These are phyloP conservation scores for Lutjanus campechanus DNA, from an alignment of 2,797 vertebrate species.

Conservation along the genomic window DNA sequence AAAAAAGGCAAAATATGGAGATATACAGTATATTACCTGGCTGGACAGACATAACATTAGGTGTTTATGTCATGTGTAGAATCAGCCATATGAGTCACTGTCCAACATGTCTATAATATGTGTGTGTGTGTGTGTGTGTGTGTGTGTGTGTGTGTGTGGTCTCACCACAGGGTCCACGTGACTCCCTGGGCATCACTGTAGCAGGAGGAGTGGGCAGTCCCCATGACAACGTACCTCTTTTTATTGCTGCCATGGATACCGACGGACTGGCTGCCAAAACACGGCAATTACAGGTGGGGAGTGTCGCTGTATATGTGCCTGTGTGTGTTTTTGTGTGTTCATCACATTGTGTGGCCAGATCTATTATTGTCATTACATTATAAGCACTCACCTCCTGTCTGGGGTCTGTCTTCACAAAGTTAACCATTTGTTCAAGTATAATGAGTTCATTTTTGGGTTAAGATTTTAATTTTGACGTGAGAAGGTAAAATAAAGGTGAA, in stretches of 20 bases:
- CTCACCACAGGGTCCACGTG: conserved; percentile 84
- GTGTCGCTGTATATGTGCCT: background rate
- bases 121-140: background rate
- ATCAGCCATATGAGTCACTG: conserved; percentile 32
- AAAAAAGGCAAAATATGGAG: background rate
- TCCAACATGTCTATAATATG: conserved; percentile 6
- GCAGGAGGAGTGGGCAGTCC: conserved; percentile 92
- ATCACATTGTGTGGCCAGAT: background rate
- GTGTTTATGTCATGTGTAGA: conserved; percentile 5
- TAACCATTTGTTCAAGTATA: background rate
- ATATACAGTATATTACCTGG: background rate
- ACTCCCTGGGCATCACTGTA: conserved; percentile 91
- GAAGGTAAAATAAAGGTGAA: background rate
- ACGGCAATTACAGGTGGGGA: conserved; percentile 90
- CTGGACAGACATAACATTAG: background rate
- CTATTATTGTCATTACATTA: background rate
- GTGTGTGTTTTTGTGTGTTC: background rate
- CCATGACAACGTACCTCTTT: conserved; percentile 91
- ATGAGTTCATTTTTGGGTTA: background rate
- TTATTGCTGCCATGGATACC: conserved; percentile 94
- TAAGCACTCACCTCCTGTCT: background rate
- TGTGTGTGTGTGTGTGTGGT: conserved; percentile 34
- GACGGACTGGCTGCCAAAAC: conserved; percentile 92
- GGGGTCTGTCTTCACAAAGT: background rate
- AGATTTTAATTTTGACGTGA: background rate